Base-by-base conservation (phyloP, 2,888 invertebrate species). In the Terebella lapidaria region DNA sequence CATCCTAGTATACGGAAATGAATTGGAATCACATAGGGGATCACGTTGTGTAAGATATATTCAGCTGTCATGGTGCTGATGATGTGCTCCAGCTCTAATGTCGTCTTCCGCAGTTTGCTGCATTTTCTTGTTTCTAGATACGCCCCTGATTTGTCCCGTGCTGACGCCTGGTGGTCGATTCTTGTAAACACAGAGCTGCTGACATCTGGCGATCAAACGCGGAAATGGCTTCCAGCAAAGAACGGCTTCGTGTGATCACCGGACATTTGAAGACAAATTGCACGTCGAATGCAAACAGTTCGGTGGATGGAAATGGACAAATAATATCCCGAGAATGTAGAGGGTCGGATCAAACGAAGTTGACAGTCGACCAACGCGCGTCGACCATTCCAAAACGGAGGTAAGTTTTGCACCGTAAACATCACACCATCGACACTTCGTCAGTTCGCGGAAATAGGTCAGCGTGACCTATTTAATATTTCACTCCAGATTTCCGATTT, bases 311-410 rank as follows among this genome's bases (percentile, higher is more conserved):
- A 35, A 35, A 35, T 35, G n/a, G 42, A 15, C 10, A 35, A 15
- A 35, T 35, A 15, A n/a, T 35, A 15, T 35, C n/a, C n/a, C 10
- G 10, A n/a, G 42, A 35, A 35, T 35, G 42, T 35, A 35, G n/a
- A 35, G 42, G 42, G 10, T 10, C 10, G 10, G 10, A 10, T n/a
- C 42, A 10, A 35, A 64, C 65, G 52, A 28, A 64, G 5, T 27
- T 63, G 30, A 35, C 42, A 35, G 61, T 71, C 25, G 71, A 72
- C 45, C 67, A 70, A 3, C 72, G 74, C 52, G 70, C 74, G 25
- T 74, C 74, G 24, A 70, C 71, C 29, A 73, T 76, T 55, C 76
- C 76, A 1, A 74, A 74, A 64, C 68, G 74, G 64, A 70, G 74
- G 76, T 76, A 58, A 56, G 57, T 49, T 3, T 18, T 53, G 10